Conservation (phyloP, 2,113 vertebrate genomes). For the Anolis carolinensis region DNA sequence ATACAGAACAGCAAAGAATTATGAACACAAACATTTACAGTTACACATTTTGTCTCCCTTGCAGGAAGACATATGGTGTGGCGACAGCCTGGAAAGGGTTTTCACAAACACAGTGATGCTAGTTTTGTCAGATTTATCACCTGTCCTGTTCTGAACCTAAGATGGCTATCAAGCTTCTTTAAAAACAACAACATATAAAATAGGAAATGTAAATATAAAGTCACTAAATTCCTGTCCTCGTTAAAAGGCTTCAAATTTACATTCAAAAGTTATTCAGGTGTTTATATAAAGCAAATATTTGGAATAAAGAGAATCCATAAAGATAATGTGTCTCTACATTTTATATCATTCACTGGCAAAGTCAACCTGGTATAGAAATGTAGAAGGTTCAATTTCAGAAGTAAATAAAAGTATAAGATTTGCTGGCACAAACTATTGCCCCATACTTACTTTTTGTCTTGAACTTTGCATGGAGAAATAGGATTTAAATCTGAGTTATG, state of each 20-base stretch:
- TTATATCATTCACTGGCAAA: not conserved
- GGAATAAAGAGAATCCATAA: not conserved
- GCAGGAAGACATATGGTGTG: not conserved
- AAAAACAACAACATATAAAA: not conserved
- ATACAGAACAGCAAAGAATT: constrained; percentile 1
- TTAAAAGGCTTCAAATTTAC: not conserved
- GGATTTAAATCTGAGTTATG: too few relatives aligned
- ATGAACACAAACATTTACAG: not conserved
- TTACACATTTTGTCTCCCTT: not conserved
- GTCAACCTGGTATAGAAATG: not conserved
- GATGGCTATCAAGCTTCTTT: not conserved
- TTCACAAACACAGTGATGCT: not conserved
- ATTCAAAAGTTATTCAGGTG: not conserved
- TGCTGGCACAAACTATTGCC: too few relatives aligned
- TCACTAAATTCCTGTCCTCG: not conserved
- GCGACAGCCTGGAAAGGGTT: not conserved
- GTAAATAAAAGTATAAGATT: too few relatives aligned
- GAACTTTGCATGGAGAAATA: too few relatives aligned
- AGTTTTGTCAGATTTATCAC: not conserved
- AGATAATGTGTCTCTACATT: too few relatives aligned
- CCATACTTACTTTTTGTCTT: too few relatives aligned
- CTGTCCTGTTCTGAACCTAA: not conserved
- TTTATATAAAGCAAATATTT: not conserved
- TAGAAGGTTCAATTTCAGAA: too few relatives aligned
- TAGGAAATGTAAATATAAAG: not conserved